Evolutionary conservation across 2,113 vertebrate species (phyloP), one percentile per base, ranked within the genome.

Genomic region (Plotosus lineatus): DNA sequence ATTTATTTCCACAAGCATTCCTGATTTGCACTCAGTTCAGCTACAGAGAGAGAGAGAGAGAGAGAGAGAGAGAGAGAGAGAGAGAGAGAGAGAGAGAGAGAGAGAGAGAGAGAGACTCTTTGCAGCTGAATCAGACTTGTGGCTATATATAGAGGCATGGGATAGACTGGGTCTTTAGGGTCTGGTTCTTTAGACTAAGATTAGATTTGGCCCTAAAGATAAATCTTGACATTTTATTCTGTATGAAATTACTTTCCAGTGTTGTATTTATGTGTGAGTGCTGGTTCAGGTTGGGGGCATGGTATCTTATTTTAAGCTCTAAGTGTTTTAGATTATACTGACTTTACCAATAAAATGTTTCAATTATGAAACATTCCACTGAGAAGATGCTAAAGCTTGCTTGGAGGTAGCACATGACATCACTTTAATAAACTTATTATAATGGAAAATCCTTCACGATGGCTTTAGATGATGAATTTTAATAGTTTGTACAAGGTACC

Each of bases 1-100:
- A 95, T 97, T 97, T 98, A 95, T 96, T 96, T 95, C 94, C 94
- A 94, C 90, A 86, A 94, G 93, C 97, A 97, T 98, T 99, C 96
- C 96, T 96, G 95, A 94, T 96, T 93, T 82, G 93, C 94, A 95
- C 91, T 94, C 94, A 92, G 92, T 90, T 36, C 92, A 91, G 93
- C 93, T 89, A 89, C 87, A 85, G 78, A 81, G n/a, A 81, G 36
- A 87, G 90, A 88, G n/a, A n/a, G n/a, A n/a, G n/a, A n/a, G n/a
- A n/a, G n/a, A n/a, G n/a, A n/a, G n/a, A n/a, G n/a, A n/a, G n/a
- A n/a, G n/a, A n/a, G n/a, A n/a, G n/a, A n/a, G n/a, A n/a, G n/a
- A n/a, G n/a, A n/a, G n/a, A n/a, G n/a, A n/a, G n/a, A n/a, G n/a
- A n/a, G n/a, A n/a, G n/a, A n/a, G n/a, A n/a, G n/a, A n/a, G n/a